Evolutionary conservation across 2,888 invertebrate species (phyloP).

Genomic region (Xanthia icteritia): DNA sequence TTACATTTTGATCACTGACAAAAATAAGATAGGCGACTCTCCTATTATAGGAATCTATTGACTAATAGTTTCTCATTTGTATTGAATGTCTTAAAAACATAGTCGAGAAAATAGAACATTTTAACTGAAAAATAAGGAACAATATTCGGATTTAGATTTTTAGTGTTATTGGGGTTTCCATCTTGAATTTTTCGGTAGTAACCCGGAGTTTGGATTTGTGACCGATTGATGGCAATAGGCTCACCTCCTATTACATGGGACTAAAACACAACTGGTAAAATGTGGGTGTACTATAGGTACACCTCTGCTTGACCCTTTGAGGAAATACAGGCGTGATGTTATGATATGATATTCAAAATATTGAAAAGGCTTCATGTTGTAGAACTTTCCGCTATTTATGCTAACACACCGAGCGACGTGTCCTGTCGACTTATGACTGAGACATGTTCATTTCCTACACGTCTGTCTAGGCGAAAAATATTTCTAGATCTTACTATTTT

Average conservation of each 20-base stretch:
- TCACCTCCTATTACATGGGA: too few relatives aligned
- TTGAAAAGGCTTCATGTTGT: not conserved
- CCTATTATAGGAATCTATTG: too few relatives aligned
- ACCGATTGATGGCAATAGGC: too few relatives aligned
- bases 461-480: constrained; percentile 40
- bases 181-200: too few relatives aligned
- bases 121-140: too few relatives aligned
- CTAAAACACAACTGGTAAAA: too few relatives aligned
- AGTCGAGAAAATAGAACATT: not conserved
- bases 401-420: constrained; percentile 8
- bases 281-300: too few relatives aligned
- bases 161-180: too few relatives aligned
- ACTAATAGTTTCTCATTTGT: not conserved
- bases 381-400: constrained; percentile 7
- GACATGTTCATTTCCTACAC: constrained; percentile 55
- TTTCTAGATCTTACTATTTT: not conserved
- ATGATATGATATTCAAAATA: not conserved
- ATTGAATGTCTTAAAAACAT: not conserved
- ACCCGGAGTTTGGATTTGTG: too few relatives aligned
- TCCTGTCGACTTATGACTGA: constrained; percentile 33
- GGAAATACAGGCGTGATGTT: too few relatives aligned
- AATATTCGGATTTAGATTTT: not conserved
- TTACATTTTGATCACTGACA: too few relatives aligned
- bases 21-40: not conserved
- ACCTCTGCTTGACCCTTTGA: too few relatives aligned